Conservation (phyloP, 2,113 vertebrate genomes). For the Scomber scombrus region DNA sequence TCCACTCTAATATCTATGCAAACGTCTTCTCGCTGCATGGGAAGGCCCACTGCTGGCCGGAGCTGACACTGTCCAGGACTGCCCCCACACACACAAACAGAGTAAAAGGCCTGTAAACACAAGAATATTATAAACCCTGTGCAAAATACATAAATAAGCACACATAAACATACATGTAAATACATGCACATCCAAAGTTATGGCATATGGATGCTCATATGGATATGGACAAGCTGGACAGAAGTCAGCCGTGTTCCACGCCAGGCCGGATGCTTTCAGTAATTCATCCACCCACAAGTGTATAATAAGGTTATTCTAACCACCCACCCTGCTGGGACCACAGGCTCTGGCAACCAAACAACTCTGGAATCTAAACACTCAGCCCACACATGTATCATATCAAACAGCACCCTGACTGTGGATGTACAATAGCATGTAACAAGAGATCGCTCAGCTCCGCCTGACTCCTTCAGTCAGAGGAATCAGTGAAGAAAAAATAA, state of each 20-base stretch:
- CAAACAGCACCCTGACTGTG: constrained; percentile 38
- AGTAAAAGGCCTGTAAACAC: constrained; percentile 14
- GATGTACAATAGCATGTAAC: constrained; percentile 35
- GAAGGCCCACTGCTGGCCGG: constrained; percentile 52
- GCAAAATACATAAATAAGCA: not conserved
- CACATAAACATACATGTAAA: constrained; percentile 6
- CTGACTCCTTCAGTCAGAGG: constrained; percentile 2
- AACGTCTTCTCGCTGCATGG: constrained; percentile 38
- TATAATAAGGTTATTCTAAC: constrained; percentile 76
- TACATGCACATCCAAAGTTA: not conserved
- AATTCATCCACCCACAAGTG: constrained; percentile 59
- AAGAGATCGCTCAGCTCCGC: constrained; percentile 21
- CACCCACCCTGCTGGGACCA: constrained; percentile 41
- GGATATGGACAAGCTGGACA: constrained; percentile 1
- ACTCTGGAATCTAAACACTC: constrained; percentile 59
- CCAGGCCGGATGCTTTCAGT: constrained; percentile 45
- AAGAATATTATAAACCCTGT: constrained; percentile 14
- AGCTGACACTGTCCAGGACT: not conserved
- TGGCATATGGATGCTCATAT: not conserved
- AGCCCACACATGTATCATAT: constrained; percentile 58
- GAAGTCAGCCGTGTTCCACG: constrained; percentile 41
- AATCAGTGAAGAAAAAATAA: not conserved
- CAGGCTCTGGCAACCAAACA: constrained; percentile 61
- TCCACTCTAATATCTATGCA: constrained; percentile 65
- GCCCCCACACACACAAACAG: constrained; percentile 15